Evolutionary conservation across 2,113 vertebrate species (phyloP).

Genomic region (Leucopternis melanops): DNA sequence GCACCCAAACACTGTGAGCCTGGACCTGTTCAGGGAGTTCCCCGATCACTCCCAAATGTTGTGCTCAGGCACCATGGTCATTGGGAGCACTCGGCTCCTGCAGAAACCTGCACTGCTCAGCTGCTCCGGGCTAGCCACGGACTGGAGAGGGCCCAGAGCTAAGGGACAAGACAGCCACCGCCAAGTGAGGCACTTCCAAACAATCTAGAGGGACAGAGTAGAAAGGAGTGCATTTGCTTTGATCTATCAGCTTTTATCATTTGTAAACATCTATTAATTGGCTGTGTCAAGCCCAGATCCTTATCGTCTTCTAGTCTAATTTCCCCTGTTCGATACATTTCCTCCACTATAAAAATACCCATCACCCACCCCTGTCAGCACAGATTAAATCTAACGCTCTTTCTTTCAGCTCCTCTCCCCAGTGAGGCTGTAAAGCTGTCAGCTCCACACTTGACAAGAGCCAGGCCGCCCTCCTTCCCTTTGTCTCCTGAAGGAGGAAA

Average conservation of each 20-base stretch:
- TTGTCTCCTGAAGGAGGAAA: constrained; percentile 42
- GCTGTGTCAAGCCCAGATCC: constrained; percentile 81
- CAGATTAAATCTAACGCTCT: constrained; percentile 69
- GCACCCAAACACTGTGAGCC: background rate
- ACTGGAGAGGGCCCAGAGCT: background rate
- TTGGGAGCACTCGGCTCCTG: background rate
- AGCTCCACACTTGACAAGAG: constrained; percentile 61
- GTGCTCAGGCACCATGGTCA: background rate
- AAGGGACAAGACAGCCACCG: background rate
- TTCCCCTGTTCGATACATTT: constrained; percentile 72
- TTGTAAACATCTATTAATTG: constrained; percentile 92
- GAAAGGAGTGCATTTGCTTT: constrained; percentile 67
- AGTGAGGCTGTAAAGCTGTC: constrained; percentile 73
- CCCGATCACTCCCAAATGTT: background rate
- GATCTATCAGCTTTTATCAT: constrained; percentile 79
- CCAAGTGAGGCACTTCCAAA: background rate
- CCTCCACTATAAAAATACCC: constrained; percentile 73
- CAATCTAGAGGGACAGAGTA: constrained; percentile 3
- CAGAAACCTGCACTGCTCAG: background rate
- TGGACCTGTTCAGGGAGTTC: background rate
- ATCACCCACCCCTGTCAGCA: constrained; percentile 72
- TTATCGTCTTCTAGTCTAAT: constrained; percentile 78
- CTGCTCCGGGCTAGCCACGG: background rate
- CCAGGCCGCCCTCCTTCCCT: constrained; percentile 49
- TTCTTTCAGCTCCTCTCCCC: constrained; percentile 66